Conservation (phyloP, 2,888 invertebrate species). For the Drosophila longiperda region DNA sequence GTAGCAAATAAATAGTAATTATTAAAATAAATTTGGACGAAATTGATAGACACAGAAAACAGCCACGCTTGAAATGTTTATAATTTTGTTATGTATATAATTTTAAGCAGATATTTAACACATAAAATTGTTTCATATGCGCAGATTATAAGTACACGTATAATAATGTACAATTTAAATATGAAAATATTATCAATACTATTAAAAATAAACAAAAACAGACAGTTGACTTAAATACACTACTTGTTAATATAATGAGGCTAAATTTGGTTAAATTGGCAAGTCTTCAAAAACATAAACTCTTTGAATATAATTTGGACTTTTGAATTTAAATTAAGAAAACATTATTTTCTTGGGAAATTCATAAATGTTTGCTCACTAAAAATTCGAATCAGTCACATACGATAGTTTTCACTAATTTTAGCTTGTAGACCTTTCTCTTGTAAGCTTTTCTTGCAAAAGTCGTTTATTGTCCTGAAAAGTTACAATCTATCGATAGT, state of each 20-base stretch:
- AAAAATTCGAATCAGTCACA: background rate
- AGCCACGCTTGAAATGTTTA: conserved; percentile 75
- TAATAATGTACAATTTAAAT: conserved; percentile 75
- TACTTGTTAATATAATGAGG: conserved; percentile 4
- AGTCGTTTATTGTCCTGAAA: conserved; percentile 6
- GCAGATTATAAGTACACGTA: conserved; percentile 75
- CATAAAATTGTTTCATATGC: conserved; percentile 66
- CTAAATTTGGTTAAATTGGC: too few relatives aligned
- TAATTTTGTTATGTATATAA: conserved; percentile 80
- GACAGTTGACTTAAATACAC: conserved; percentile 46
- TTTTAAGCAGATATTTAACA: conserved; percentile 74
- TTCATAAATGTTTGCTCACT: background rate
- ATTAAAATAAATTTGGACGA: conserved; percentile 61
- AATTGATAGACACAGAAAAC: conserved; percentile 62
- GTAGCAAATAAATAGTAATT: conserved; percentile 70
- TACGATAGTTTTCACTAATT: background rate
- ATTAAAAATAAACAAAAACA: conserved; percentile 60
- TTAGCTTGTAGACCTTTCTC: conserved; percentile 1
- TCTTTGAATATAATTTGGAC: background rate
- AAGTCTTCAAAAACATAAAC: background rate
- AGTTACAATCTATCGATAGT: conserved; percentile 25
- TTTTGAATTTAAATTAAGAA: background rate
- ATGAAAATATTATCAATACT: conserved; percentile 66
- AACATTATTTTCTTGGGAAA: background rate
- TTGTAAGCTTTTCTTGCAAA: background rate